phyloP scores from a whole-genome alignment of 92 coral and sea anemone genomes.

The Porites lobata region DNA sequence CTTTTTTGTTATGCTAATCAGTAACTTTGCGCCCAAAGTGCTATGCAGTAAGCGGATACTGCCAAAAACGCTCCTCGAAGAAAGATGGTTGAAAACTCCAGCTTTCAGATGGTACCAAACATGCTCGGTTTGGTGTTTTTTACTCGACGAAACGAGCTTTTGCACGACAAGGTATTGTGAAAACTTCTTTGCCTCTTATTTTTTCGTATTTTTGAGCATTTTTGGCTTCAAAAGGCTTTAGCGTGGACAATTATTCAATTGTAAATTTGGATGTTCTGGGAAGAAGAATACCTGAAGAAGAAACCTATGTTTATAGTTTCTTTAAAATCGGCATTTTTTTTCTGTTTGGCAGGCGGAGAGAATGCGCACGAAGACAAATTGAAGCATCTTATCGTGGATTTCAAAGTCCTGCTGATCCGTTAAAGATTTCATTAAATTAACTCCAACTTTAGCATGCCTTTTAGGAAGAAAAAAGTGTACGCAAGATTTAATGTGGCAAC shows the following conservation, averaged over 20 bases:
- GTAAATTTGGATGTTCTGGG: conserved; percentile 46
- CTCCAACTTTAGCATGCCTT: conserved; percentile 41
- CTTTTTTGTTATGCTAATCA: conserved; percentile 15
- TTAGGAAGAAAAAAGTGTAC: conserved; percentile 33
- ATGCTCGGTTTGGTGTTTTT: conserved; percentile 6
- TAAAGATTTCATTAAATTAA: conserved; percentile 26
- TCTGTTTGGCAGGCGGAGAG: conserved; percentile 27
- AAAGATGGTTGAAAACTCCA: conserved; percentile 32
- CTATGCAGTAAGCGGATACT: conserved; percentile 36
- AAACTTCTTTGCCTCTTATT: background rate
- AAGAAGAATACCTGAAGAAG: conserved; percentile 27
- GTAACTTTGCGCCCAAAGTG: conserved; percentile 47
- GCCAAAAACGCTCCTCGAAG: conserved; percentile 33
- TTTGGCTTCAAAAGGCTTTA: conserved; percentile 43
- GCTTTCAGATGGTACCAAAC: conserved; percentile 45
- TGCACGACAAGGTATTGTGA: conserved; percentile 48
- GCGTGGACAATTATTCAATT: conserved; percentile 38
- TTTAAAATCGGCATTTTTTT: conserved; percentile 17
- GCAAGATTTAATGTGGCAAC: conserved; percentile 41
- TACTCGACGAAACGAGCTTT: conserved; percentile 26
- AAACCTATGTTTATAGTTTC: background rate
- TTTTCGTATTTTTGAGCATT: conserved; percentile 25
- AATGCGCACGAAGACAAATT: conserved; percentile 36
- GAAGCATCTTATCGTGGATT: conserved; percentile 43
- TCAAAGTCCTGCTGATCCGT: conserved; percentile 7